Conservation (phyloP, 2,113 vertebrate species). For the Solea senegalensis region DNA sequence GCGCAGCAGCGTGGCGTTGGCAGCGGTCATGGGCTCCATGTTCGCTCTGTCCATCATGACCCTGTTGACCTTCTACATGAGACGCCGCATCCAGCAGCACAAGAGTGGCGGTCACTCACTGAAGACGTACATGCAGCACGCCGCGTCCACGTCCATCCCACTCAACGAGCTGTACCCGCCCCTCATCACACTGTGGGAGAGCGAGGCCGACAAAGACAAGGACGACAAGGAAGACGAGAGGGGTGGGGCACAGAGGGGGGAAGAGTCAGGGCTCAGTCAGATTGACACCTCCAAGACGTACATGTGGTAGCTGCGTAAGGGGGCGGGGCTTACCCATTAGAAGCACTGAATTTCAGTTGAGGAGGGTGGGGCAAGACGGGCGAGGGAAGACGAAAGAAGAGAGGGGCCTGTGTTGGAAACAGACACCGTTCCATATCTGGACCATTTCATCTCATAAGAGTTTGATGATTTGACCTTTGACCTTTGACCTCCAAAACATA, state of each 20-base stretch:
- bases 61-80: conserved; percentile 81
- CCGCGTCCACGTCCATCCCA: conserved; percentile 80
- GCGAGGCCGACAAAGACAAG: conserved; percentile 83
- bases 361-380: no score
- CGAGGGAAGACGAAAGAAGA: no score
- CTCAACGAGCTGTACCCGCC: conserved; percentile 86
- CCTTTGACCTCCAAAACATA: no score
- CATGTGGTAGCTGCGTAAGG: conserved; percentile 78
- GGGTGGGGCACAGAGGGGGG: conserved; percentile 25
- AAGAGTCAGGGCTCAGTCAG: conserved; percentile 20
- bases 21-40: conserved; percentile 83
- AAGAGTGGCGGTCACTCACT: conserved; percentile 83
- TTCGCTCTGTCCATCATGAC: conserved; percentile 83
- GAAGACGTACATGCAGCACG: conserved; percentile 86
- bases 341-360: no score
- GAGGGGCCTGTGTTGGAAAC: no score
- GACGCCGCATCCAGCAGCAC: conserved; percentile 77
- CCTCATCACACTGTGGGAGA: conserved; percentile 86
- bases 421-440: no score
- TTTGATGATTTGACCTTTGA: no score
- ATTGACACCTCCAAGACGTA: conserved; percentile 65
- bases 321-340: neutral
- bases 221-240: conserved; percentile 83
- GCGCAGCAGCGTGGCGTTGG: conserved; percentile 79
- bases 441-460: no score